A percentile compares a stretch with the other conserved stretches of the same genome.
Conservation (phyloP, 2,113 vertebrate species). For the Dipodomys merriami region DNA sequence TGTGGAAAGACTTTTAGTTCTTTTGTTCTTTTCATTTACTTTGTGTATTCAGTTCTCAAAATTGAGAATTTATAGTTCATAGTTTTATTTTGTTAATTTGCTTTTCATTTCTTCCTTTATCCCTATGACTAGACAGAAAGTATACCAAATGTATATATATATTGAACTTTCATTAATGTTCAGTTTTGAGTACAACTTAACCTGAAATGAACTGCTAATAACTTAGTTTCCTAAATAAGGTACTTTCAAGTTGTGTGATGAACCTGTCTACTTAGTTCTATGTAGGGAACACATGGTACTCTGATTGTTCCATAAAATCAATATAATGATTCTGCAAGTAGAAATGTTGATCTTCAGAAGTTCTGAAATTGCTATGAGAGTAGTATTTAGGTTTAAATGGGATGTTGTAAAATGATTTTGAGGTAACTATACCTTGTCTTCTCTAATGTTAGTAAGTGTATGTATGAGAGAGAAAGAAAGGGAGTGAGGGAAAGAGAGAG, state of each 20-base stretch:
- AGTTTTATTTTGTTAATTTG: conserved; percentile 30
- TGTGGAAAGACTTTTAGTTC: neutral
- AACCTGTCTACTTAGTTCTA: neutral
- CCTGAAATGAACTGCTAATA: neutral
- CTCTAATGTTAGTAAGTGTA: neutral
- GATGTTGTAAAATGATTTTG: no score
- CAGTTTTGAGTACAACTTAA: neutral
- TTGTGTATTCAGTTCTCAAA: conserved; percentile 1
- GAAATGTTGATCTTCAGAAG: no score
- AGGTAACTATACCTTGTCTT: neutral
- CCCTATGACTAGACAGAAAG: neutral
- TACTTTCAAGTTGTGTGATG: neutral
- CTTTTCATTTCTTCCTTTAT: conserved; percentile 37
- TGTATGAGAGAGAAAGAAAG: no score
- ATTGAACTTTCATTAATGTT: neutral
- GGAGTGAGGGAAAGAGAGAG: neutral
- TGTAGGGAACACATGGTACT: no score
- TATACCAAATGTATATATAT: neutral
- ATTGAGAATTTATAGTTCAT: neutral
- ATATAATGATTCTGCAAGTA: neutral
- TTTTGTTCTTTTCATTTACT: neutral
- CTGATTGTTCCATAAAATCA: neutral
- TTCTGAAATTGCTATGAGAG: no score
- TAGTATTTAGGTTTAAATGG: no score
- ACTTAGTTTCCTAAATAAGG: neutral